Conservation (phyloP, 2,113 vertebrate genomes). For the Coptodon bakossiorum region DNA sequence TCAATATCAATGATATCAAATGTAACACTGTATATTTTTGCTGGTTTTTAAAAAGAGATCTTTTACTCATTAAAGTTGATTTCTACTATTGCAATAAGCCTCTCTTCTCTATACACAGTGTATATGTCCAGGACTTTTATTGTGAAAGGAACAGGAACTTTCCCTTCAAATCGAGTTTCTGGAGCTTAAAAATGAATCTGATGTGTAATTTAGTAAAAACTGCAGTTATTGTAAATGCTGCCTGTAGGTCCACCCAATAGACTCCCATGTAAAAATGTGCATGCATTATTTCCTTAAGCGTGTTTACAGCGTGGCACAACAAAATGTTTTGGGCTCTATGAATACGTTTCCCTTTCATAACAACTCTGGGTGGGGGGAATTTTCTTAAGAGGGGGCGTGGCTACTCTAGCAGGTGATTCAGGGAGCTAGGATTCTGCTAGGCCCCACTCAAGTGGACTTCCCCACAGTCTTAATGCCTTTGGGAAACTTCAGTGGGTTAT, state of each 20-base stretch:
- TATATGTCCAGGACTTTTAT: not conserved
- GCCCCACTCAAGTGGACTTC: not conserved
- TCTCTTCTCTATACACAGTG: accelerated
- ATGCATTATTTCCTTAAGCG: not conserved
- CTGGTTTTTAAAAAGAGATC: not conserved
- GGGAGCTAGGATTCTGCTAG: not conserved
- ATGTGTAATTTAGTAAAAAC: not conserved
- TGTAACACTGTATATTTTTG: not conserved
- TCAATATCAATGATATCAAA: not conserved
- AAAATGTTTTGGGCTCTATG: not conserved
- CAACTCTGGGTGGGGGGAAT: not conserved
- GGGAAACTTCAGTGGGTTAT: not conserved
- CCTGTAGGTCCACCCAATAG: not conserved
- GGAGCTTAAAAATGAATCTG: not conserved
- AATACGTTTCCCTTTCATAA: not conserved
- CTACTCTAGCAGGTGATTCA: not conserved
- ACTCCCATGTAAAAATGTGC: not conserved
- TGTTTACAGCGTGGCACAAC: not conserved
- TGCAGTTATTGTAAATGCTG: accelerated
- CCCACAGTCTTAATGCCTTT: not conserved
- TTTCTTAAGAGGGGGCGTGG: not conserved
- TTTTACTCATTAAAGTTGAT: not conserved
- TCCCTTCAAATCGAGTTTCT: accelerated
- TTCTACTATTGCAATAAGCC: not conserved
- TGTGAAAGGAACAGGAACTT: not conserved